Evolutionary conservation across 2,113 vertebrate species (phyloP).

Genomic region (Limanda limanda): DNA sequence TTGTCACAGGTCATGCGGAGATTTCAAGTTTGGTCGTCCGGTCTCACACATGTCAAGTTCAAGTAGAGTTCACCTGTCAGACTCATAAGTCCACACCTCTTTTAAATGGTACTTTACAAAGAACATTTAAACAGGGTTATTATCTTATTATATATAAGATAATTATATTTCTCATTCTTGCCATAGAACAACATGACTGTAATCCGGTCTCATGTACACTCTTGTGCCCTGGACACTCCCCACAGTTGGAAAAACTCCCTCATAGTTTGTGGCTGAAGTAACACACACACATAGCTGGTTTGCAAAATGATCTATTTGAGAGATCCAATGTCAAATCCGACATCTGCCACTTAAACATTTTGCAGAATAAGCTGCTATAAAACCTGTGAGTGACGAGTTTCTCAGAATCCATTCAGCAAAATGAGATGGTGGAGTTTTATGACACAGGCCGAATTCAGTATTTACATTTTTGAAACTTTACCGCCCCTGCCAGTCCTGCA

Average conservation of each 20-base stretch:
- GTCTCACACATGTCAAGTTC: not conserved
- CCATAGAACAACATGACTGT: not conserved
- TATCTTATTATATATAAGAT: not conserved
- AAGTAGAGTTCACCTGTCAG: not conserved
- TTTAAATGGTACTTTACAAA: not conserved
- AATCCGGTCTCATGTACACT: slow-evolving; percentile 12
- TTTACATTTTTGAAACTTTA: slow-evolving; percentile 50
- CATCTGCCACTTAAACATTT: not conserved
- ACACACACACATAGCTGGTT: slow-evolving; percentile 31
- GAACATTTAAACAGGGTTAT: not conserved
- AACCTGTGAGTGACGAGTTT: slow-evolving; percentile 22
- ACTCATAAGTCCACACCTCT: not conserved
- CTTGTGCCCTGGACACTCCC: slow-evolving; percentile 18
- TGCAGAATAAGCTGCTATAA: slow-evolving; percentile 13
- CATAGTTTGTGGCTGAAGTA: slow-evolving; percentile 49
- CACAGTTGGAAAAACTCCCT: slow-evolving; percentile 25
- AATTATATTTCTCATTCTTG: not conserved
- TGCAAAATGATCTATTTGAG: slow-evolving; percentile 43
- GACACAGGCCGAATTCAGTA: slow-evolving; percentile 32
- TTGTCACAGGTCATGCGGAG: not conserved
- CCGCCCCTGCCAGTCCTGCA: slow-evolving; percentile 47
- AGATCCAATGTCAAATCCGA: slow-evolving; percentile 42
- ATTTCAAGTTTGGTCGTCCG: too few species aligned
- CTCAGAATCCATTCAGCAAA: slow-evolving; percentile 8
- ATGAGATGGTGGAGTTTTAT: slow-evolving; percentile 27